Evolutionary conservation across 2,888 invertebrate species (phyloP).

Genomic region (Teleiodes luculella): DNA sequence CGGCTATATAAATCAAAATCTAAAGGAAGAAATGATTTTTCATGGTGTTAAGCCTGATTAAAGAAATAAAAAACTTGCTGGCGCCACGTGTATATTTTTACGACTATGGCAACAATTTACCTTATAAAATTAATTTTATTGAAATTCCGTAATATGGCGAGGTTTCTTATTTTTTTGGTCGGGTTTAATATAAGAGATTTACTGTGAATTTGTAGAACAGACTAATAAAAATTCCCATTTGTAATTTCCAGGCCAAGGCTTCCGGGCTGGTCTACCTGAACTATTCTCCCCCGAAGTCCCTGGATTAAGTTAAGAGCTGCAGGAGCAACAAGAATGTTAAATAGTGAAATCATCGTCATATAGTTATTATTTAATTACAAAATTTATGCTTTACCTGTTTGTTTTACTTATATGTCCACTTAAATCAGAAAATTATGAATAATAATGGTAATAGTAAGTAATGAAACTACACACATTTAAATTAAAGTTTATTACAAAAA

Average conservation of each 20-base stretch:
- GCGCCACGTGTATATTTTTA: too few species aligned
- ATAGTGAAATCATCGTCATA: constrained; percentile 30
- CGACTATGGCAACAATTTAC: too few species aligned
- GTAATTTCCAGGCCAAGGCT: constrained; percentile 75
- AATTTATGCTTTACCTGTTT: constrained; percentile 1
- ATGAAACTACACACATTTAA: too few species aligned
- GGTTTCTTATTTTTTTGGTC: too few species aligned
- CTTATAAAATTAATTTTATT: too few species aligned
- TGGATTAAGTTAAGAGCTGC: constrained; percentile 59
- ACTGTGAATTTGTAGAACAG: too few species aligned
- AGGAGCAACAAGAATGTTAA: constrained; percentile 14
- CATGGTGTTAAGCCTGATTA: too few species aligned
- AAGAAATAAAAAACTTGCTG: too few species aligned
- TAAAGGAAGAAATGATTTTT: too few species aligned
- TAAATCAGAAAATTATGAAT: background rate
- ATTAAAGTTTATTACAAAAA: background rate
- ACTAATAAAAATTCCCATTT: constrained; percentile 2
- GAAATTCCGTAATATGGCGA: too few species aligned
- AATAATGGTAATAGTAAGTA: background rate
- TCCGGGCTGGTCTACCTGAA: constrained; percentile 82
- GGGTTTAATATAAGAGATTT: too few species aligned
- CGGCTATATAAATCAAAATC: too few species aligned
- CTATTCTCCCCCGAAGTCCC: constrained; percentile 78
- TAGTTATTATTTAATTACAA: constrained; percentile 23
- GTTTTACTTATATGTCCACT: constrained; percentile 3